Base-by-base conservation (phyloP, 2,113 vertebrate species). In the Chaetops frenatus region DNA sequence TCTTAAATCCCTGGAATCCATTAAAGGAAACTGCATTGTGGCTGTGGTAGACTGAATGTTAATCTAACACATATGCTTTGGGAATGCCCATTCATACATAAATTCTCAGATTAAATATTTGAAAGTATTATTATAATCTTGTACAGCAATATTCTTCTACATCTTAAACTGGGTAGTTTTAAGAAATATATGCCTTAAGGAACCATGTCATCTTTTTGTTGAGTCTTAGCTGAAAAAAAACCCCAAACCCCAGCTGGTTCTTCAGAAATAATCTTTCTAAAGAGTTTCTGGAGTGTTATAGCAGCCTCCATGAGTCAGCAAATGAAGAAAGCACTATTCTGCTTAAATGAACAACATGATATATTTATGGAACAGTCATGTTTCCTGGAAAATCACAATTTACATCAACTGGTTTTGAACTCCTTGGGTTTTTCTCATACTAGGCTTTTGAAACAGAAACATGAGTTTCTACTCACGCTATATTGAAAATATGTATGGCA, bases 61-160 rank as follows among this genome's bases (percentile, higher is more conserved):
- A 92, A 96, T 92, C 19, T 65, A 85, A 72, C 35, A 69, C 94
- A 92, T 64, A 65, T 79, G 89, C 45, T 81, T 72, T 81, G 73
- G 70, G 66, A 91, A 82, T 78, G 81, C 50, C 57, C 77, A 81
- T 76, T 92, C 66, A 79, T 76, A 84, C 36, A 65, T 45, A 72
- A 95, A 85, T 69, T 94, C 50, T 96, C 70, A 95, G 73, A 53
- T 76, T 7, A 79, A 91, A 64, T 79, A 81, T 67, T 76, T 91
- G 65, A 86, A 84, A 91, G 65, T 40, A 79, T 79, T 79, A 91
- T 65, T 57, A 56, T 51, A 50, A 81, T 76, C 44, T 60, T 79
- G 69, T 48, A 57, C 56, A 84, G 31, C 28, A 85, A 65, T 79
- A 95, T 72, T 82, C 36, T 71, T 95, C 25, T 57, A 65, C 56